Evolutionary conservation across 1,140 invertebrate species (phyloP), one percentile per base, ranked within the genome.

Genomic region (Drosophila baimaii): DNA sequence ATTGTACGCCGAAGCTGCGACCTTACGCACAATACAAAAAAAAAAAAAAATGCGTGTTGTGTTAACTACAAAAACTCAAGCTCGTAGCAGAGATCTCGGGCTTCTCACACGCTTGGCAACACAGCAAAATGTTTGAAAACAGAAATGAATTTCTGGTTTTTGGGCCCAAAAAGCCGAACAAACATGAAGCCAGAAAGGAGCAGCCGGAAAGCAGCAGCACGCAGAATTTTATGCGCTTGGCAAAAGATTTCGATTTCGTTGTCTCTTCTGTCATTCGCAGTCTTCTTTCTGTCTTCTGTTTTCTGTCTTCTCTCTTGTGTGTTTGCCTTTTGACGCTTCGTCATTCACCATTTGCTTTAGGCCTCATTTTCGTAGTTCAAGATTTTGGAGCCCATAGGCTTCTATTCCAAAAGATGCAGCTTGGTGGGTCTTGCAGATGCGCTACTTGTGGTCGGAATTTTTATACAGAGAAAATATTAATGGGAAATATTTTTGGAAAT

Each of bases 161-260:
- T 46, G n/a, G 49, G 49, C 66, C 49, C 25, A 68, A 49, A 77
- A 43, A 46, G 13, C 59, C 29, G 57, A 84, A 72, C 80, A 83
- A 83, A 77, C 71, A 78, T 63, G 25, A 59, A 27, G 29, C 43
- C 52, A 23, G 59, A 62, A 79, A 39, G 61, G 37, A 52, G 37
- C 54, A 47, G 44, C 43, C 49, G 29, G 63, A 35, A 73, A 58
- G 51, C 71, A 58, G 51, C 71, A 49, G 56, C 77, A 86, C 76
- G 83, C 83, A 89, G 83, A 88, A 88, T 88, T 83, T 88, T 89
- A 88, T 88, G 84, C 83, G 83, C 81, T 86, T 88, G 83, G 80
- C 81, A 83, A 71, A 88, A 89, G 83, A 80, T 89, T 83, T 88
- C 76, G 79, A 77, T 79, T 86, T 88, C 70, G 71, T 79, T 74